Evolutionary conservation across 2,888 invertebrate species (phyloP).

Genomic region (Chesias legatella): DNA sequence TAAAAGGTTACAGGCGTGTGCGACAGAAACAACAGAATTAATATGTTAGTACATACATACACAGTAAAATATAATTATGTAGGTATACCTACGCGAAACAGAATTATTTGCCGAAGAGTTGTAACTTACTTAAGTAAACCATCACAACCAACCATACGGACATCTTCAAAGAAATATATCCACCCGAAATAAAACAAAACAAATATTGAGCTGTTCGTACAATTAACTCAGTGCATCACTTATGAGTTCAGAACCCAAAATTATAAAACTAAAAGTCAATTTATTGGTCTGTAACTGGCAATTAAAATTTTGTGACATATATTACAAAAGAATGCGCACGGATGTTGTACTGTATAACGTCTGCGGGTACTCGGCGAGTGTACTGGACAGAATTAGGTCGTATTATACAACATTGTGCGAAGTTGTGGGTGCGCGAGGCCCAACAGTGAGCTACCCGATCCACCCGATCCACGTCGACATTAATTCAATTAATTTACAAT

Average conservation of each 20-base stretch:
- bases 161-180: constrained; percentile 68
- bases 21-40: constrained; percentile 43
- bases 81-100: constrained; percentile 55
- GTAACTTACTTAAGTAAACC: constrained; percentile 78
- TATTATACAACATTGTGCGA: constrained; percentile 52
- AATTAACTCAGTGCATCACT: constrained; percentile 58
- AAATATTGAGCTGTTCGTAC: constrained; percentile 64
- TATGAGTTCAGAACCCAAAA: constrained; percentile 65
- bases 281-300: constrained; percentile 70
- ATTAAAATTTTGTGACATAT: constrained; percentile 72
- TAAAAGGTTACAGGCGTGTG: constrained; percentile 34
- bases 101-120: constrained; percentile 66
- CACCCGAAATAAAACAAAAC: constrained; percentile 61
- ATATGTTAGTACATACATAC: constrained; percentile 58
- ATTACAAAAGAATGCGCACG: constrained; percentile 62
- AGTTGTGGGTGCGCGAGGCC: constrained; percentile 19
- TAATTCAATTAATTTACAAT: constrained; percentile 75
- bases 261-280: constrained; percentile 57
- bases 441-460: constrained; percentile 42
- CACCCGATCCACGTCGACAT: constrained; percentile 57
- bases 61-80: constrained; percentile 51
- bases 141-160: constrained; percentile 80
- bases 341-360: constrained; percentile 47
- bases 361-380: constrained; percentile 65
- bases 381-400: constrained; percentile 72